Percentiles rank a stretch among this genome's conserved stretches.
Conservation (phyloP, 2,797 vertebrate species). For the Periparus ater region DNA sequence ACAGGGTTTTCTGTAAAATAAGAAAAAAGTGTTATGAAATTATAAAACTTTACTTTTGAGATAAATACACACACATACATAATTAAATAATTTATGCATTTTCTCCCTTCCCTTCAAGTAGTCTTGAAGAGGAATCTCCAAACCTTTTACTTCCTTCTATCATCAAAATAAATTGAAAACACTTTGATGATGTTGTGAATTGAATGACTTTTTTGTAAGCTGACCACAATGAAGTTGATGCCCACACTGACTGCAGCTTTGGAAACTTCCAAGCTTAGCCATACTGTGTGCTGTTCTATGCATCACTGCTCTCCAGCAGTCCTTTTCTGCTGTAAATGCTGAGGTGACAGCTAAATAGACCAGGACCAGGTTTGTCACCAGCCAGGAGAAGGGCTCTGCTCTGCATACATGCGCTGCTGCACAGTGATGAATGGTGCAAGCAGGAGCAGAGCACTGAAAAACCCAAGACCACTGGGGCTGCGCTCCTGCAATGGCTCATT, state of each 20-base stretch:
- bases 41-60: not conserved
- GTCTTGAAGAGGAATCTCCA: not conserved
- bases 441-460: not conserved
- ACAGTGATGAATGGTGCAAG: not conserved
- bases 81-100: not conserved
- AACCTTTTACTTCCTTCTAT: not conserved
- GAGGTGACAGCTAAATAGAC: not conserved
- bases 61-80: not conserved
- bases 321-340: not conserved
- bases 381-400: not conserved
- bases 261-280: not conserved
- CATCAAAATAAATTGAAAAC: not conserved
- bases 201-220: not conserved
- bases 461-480: too few relatives aligned
- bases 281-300: not conserved
- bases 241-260: rapidly evolving
- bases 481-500: not conserved
- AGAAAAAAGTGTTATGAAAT: not conserved
- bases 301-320: not conserved
- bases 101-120: not conserved
- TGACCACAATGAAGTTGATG: not conserved
- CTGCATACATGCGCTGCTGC: not conserved
- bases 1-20: conserved; percentile 73
- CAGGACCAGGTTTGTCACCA: not conserved
- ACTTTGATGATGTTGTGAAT: not conserved